A percentile compares a stretch with the other conserved stretches of the same genome.
Evolutionary conservation across 2,888 invertebrate species (phyloP).

Genomic region (Thumatha senex): DNA sequence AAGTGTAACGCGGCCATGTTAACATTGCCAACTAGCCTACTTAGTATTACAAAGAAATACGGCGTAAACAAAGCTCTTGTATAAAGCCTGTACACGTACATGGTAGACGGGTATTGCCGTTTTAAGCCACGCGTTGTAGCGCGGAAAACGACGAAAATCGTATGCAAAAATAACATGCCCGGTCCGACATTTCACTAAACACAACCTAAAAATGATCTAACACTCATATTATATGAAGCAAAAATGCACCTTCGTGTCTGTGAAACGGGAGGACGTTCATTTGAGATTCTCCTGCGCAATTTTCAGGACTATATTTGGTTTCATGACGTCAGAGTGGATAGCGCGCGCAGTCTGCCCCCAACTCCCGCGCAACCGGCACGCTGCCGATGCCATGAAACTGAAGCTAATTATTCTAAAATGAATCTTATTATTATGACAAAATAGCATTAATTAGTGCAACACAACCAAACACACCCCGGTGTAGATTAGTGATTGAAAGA

Average conservation of each 20-base stretch:
- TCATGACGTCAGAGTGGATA: slow-evolving; percentile 63
- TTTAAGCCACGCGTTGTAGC: slow-evolving; percentile 69
- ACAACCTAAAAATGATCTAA: slow-evolving; percentile 40
- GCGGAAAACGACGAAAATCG: slow-evolving; percentile 70
- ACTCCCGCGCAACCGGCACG: slow-evolving; percentile 67
- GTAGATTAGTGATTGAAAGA: slow-evolving; percentile 41
- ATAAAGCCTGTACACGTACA: slow-evolving; percentile 20
- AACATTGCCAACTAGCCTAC: slow-evolving; percentile 20
- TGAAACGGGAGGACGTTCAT: slow-evolving; percentile 39
- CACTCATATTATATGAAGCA: slow-evolving; percentile 15
- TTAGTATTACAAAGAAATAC: slow-evolving; percentile 36
- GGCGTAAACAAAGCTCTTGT: slow-evolving; percentile 62
- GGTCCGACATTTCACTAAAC: slow-evolving; percentile 60
- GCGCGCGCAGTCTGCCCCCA: slow-evolving; percentile 70
- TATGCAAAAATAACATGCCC: slow-evolving; percentile 78
- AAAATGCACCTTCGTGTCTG: slow-evolving; percentile 36
- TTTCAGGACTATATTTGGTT: slow-evolving; percentile 67
- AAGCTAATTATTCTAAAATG: slow-evolving; percentile 28
- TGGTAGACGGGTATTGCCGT: slow-evolving; percentile 67
- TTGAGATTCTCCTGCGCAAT: slow-evolving; percentile 16
- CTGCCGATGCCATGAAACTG: slow-evolving; percentile 46
- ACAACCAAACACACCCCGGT: slow-evolving; percentile 35
- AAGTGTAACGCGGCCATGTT: background rate
- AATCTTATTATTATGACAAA: slow-evolving; percentile 49
- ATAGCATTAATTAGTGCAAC: slow-evolving; percentile 44